These are phyloP conservation scores for Xiphydria camelus DNA, from an alignment of 2,888 invertebrate species.

Conservation along the genomic window DNA sequence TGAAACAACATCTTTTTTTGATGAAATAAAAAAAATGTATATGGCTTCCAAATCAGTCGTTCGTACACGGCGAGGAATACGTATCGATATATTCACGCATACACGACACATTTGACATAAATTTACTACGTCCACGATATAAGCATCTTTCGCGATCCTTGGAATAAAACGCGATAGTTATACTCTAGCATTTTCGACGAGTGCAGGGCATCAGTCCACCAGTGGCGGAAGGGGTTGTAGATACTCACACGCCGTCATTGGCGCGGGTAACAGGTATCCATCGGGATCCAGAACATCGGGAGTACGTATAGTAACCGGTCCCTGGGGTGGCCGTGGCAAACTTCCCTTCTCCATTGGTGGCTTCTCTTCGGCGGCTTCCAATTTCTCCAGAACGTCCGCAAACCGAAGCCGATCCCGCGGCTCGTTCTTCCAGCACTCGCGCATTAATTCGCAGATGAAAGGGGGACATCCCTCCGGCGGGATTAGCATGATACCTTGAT, in stretches of 20 bases:
- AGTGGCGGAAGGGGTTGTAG: constrained; percentile 61
- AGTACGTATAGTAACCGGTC: constrained; percentile 58
- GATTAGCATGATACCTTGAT: constrained; percentile 77
- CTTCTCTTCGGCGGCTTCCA: constrained; percentile 60
- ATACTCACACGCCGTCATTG: constrained; percentile 62
- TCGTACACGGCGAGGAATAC: no score
- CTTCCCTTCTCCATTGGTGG: constrained; percentile 33
- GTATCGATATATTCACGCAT: no score
- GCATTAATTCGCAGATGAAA: constrained; percentile 75
- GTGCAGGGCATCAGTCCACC: neutral
- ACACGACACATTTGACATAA: no score
- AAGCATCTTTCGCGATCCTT: no score
- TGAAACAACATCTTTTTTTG: no score
- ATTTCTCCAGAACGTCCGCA: constrained; percentile 68
- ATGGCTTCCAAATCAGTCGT: no score
- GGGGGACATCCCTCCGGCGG: constrained; percentile 79
- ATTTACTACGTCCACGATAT: no score
- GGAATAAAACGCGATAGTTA: no score
- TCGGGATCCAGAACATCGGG: constrained; percentile 66
- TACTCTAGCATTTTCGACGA: no score
- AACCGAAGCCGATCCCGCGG: constrained; percentile 77
- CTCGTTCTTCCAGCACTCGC: constrained; percentile 79
- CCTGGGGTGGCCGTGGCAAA: constrained; percentile 62
- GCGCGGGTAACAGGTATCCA: constrained; percentile 70
- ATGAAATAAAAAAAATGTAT: no score